Base-by-base conservation (phyloP, 2,888 invertebrate species). In the Piscicola geometra region DNA sequence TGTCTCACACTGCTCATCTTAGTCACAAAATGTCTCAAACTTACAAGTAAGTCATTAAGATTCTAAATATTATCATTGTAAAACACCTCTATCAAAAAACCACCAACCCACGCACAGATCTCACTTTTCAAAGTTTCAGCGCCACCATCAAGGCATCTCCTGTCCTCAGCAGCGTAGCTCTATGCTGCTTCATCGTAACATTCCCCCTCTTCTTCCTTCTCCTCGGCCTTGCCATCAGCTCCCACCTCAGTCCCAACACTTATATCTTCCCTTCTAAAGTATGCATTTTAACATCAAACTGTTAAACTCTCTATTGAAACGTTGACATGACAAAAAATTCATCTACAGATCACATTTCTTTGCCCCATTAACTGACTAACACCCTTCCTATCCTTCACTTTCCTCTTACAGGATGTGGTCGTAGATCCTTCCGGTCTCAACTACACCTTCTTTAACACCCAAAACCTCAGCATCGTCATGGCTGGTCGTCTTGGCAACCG, bases 401-500 rank as follows among this genome's bases (percentile, higher is more conserved):
- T n/a, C n/a, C n/a, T n/a, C n/a, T n/a, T n/a, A 18, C 72, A 66
- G n/a, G 78, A 71, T 32, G 78, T 79, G 12, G 76, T 80, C 32
- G 74, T 76, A 32, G 79, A 79, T 28, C 72, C 73, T 28, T 35
- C 50, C 21, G 71, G 56, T 18, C 75, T 79, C 35, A 79, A 80
- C 77, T 77, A 78, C 21, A 56, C 69, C 32, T 72, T 60, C 68
- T 78, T 78, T 71, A 79, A 79, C 68, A 75, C 78, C 18, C 80
- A 80, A 73, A 77, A 79, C 68, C 25, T 79, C n/a, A 76, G 78
- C 1, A 70, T 76, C 21, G 52, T 75, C 28, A 76, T 79, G 18
- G 66, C 67, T 12, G 80, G 80, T 25, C 77, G 80, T 2, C 75
- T 80, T 25, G 80, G 80, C 30, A 79, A 78, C 64, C 76, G 78